Percentiles rank a stretch among this genome's conserved stretches.
Conservation (phyloP, 2,888 invertebrate species). For the Baccha elongata region DNA sequence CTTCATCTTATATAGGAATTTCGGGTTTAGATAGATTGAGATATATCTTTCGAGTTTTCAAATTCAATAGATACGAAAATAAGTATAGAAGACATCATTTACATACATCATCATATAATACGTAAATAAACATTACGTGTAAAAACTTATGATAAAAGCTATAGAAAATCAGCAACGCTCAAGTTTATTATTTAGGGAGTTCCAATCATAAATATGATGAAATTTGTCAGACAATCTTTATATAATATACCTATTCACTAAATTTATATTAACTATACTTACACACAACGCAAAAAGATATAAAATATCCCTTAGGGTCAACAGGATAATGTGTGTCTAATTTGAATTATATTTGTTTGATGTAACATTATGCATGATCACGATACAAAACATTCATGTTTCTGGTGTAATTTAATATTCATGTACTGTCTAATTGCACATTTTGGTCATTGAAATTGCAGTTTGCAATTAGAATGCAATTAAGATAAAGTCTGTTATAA, state of each 20-base stretch:
- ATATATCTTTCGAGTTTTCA: constrained; percentile 39
- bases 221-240: too few relatives aligned
- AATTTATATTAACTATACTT: too few relatives aligned
- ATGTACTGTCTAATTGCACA: constrained; percentile 50
- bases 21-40: constrained; percentile 48
- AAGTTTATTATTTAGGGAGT: too few relatives aligned
- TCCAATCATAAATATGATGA: background rate
- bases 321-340: constrained; percentile 9
- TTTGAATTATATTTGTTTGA: constrained; percentile 56
- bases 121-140: too few relatives aligned
- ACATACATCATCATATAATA: too few relatives aligned
- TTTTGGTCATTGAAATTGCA: constrained; percentile 63
- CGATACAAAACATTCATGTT: constrained; percentile 45
- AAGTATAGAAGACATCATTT: too few relatives aligned
- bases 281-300: background rate
- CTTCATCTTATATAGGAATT: too few relatives aligned
- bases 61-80: constrained; percentile 31
- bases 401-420: constrained; percentile 52
- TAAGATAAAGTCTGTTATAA: constrained; percentile 52
- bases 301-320: background rate
- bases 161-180: too few relatives aligned
- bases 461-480: constrained; percentile 72
- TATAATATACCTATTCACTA: too few relatives aligned
- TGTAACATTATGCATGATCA: constrained; percentile 58
- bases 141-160: too few relatives aligned